Base-by-base conservation (phyloP, 2,113 vertebrate species). In the Eupsittula cactorum region DNA sequence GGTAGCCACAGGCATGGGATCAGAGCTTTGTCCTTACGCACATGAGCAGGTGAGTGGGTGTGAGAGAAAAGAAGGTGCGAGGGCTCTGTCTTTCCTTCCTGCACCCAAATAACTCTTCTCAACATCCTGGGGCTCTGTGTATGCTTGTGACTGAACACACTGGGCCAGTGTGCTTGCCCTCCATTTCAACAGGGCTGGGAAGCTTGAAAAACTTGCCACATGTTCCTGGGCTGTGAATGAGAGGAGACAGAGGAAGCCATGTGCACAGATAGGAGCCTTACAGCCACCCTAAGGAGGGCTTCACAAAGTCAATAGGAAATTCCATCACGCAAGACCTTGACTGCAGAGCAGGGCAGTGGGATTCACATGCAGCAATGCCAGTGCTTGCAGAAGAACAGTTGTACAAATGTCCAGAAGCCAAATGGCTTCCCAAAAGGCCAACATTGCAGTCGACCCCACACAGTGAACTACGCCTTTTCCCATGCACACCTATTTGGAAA, bases 1-100 rank as follows among this genome's bases (percentile, higher is more conserved):
- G 73, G 82, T 84, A 95, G 92, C 88, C 95, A 92, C 91, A 88
- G 95, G 95, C 95, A 89, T 94, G 87, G 83, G 96, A 96, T 95
- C 90, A 90, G 86, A 96, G 46, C 83, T 90, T 73, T 3, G 1
- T 92, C 76, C 86, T 91, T 87, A 55, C 59, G 42, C 65, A 86
- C 85, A 87, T 37, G 53, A 88, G 74, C 49, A 47, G 59, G 90
- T 94, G 86, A 82, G 93, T 93, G 80, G 92, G 95, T 75, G 94
- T 96, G 95, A 83, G 95, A 86, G 91, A 96, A 94, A 95, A 94
- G 83, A 46, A 80, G 52, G 42, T 0, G 18, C 18, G 9, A 67
- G 64, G 60, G 65, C 50, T 94, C 68, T 82, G 8, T 53, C 60
- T 35, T 90, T 84, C 60, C 62, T 82, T 25, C 35, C 74, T 4